phyloP scores from a whole-genome alignment of 2,797 vertebrate species.

The Percopsis omiscomaycus region DNA sequence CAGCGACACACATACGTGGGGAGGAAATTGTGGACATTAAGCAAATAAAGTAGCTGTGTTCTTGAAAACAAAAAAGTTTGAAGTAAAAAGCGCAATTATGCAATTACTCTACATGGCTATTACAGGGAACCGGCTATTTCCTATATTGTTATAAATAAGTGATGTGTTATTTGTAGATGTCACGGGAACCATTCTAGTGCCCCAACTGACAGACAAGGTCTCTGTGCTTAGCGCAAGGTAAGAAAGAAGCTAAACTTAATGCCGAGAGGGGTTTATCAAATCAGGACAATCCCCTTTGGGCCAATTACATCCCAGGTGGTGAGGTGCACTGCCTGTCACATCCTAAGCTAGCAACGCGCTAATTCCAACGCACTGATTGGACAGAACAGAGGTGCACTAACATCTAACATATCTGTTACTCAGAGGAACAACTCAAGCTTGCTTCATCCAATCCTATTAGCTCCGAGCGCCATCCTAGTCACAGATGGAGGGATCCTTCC shows the following conservation, averaged over 20 bases:
- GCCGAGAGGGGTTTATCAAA: constrained; percentile 70
- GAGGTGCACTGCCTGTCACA: constrained; percentile 49
- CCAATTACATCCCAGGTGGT: constrained; percentile 66
- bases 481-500: constrained; percentile 55
- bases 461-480: constrained; percentile 67
- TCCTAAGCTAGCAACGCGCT: constrained; percentile 45
- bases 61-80: constrained; percentile 7
- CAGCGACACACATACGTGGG: constrained; percentile 61
- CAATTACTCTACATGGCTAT: neutral
- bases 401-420: constrained; percentile 43
- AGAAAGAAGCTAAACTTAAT: constrained; percentile 56
- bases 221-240: constrained; percentile 29
- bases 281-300: constrained; percentile 71
- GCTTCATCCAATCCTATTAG: constrained; percentile 78
- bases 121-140: neutral
- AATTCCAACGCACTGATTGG: constrained; percentile 47
- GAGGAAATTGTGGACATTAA: constrained; percentile 65
- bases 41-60: constrained; percentile 53
- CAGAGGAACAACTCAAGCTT: constrained; percentile 64
- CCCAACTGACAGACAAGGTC: neutral
- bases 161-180: too few relatives aligned
- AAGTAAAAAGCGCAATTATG: neutral
- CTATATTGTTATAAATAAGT: too few relatives aligned
- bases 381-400: constrained; percentile 18
- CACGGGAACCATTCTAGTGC: too few relatives aligned